Base-by-base conservation (phyloP, 2,888 invertebrate species). In the Stenichneumon culpator region DNA sequence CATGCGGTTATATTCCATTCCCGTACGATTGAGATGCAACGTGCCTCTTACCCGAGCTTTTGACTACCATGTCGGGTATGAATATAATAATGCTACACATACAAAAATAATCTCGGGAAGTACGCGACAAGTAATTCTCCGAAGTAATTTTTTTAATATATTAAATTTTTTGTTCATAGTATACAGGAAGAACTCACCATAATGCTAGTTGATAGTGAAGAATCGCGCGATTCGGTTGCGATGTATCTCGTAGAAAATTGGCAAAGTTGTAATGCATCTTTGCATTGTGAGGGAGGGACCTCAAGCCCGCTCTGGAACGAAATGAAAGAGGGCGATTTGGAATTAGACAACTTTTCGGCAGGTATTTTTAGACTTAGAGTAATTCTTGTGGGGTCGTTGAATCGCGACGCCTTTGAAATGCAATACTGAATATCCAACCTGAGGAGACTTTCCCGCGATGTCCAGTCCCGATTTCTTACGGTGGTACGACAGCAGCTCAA, bases 201-300 rank as follows among this genome's bases (percentile, higher is more conserved):
- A 98, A 94, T 36, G 98, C 97, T 92, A 96, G 96, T 90, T 96
- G 96, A 94, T 98, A 98, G 94, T 98, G 97, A 89, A 95, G 94
- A 88, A 97, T 96, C 28, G 98, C 98, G 86, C 95, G 95, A 88
- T 96, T 96, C 82, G 96, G 96, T 90, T 96, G 95, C 57, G 97
- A 96, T 65, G 96, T 95, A 93, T 98, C 98, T 93, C 97, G 96
- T 89, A 97, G 95, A 93, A 97, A 97, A 95, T 98, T 98, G 67
- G 97, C 98, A 92, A 97, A 97, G 95, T 98, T 98, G 95, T 98
- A 98, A 94, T 98, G 98, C 94, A 97, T 96, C 94, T 98, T 98
- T 79, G 98, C 98, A 93, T 98, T 98, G 94, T 97, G 96, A 0
- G 98, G 98, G 74, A 97, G 94, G 16, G 97, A 96, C 87, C 96